Conservation (phyloP, 2,113 vertebrate genomes). For the Conger conger region DNA sequence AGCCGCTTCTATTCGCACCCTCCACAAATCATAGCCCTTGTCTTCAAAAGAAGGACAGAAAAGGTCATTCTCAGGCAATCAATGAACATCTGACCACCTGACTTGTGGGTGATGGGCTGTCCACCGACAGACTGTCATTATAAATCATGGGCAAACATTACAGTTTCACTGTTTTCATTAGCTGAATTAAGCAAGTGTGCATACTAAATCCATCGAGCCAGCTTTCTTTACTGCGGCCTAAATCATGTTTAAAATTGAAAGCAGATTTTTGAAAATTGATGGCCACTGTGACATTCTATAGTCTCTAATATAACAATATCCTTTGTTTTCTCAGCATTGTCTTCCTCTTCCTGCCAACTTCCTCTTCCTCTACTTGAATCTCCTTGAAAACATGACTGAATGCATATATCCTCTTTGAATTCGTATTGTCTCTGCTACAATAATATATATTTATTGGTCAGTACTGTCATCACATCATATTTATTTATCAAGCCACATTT, state of each 20-base stretch:
- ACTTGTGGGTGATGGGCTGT: conserved; percentile 14
- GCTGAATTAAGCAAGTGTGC: conserved; percentile 17
- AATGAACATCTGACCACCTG: conserved; percentile 27
- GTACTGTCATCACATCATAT: neutral
- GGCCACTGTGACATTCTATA: neutral
- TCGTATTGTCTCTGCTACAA: neutral
- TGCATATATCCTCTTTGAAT: neutral
- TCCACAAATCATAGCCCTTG: conserved; percentile 17
- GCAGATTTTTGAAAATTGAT: neutral
- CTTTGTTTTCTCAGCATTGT: neutral
- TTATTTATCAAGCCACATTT: neutral
- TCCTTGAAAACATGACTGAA: neutral
- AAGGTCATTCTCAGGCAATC: conserved; percentile 27
- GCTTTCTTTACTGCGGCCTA: neutral
- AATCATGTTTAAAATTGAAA: neutral
- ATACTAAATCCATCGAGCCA: neutral
- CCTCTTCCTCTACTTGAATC: neutral
- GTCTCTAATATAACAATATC: neutral
- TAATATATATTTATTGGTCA: neutral
- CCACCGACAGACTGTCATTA: conserved; percentile 20
- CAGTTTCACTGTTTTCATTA: conserved; percentile 4
- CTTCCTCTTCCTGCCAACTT: neutral
- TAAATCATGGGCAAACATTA: conserved; percentile 12
- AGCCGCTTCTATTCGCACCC: neutral
- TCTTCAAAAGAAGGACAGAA: conserved; percentile 11